These are phyloP conservation scores for Nibea albiflora DNA, from an alignment of 2,113 vertebrate genomes.

Conservation along the genomic window DNA sequence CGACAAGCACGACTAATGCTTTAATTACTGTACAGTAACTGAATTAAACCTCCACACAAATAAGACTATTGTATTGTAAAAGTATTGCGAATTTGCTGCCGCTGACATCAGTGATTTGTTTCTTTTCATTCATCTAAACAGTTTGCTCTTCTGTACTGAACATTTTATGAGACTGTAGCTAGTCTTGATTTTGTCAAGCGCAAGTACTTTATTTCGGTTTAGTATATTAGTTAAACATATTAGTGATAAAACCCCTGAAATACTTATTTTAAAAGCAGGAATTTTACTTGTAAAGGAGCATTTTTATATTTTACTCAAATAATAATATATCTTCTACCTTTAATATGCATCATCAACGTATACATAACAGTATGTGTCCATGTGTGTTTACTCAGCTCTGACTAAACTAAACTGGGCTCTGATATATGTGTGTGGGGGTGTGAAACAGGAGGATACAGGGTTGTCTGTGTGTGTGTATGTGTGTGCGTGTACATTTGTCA, in stretches of 20 bases:
- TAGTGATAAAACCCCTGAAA: not conserved
- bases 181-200: not conserved
- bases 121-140: not conserved
- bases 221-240: no score
- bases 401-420: constrained; percentile 50
- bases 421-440: constrained; percentile 48
- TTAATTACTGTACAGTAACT: not conserved
- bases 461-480: constrained; percentile 19
- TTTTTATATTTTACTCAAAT: not conserved
- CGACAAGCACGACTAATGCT: not conserved
- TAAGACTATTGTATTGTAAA: not conserved
- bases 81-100: not conserved
- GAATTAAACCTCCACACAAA: not conserved
- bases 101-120: not conserved
- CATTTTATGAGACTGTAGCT: not conserved
- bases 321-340: not conserved
- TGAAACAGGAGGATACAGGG: constrained; percentile 52
- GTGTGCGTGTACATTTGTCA: constrained; percentile 68
- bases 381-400: constrained; percentile 49
- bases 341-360: not conserved
- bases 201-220: not conserved
- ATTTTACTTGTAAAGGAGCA: not conserved
- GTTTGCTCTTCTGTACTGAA: not conserved
- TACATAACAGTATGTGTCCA: not conserved
- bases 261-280: not conserved